Evolutionary conservation across 2,797 vertebrate species (phyloP), one percentile per base, ranked within the genome.

Genomic region (Chelon auratus): DNA sequence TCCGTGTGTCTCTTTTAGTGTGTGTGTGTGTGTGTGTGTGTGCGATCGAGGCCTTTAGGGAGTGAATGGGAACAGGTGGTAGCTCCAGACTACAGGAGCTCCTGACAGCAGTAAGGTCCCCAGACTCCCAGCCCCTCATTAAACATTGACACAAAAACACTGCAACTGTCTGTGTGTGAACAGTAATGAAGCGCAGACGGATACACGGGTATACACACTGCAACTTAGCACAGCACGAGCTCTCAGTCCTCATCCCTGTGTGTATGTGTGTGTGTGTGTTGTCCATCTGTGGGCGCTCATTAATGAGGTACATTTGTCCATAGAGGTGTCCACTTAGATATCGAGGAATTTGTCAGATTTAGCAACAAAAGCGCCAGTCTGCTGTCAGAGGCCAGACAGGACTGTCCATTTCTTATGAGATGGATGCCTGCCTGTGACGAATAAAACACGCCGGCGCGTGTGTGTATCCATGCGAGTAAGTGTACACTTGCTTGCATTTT

Each of bases 71-170:
- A 93, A 93, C 93, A 93, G 93, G 92, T 93, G 93, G 93, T 91
- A 91, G 87, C 87, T 86, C 85, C 89, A 92, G 89, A 92, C 93
- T 93, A 90, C 91, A 92, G 91, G 90, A 91, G 90, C 90, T 92
- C 90, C 90, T 93, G 93, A 92, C 93, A 93, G 93, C 90, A 89
- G 88, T 80, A 87, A 87, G 90, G 92, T 93, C 93, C 92, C 93
- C 77, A 88, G 92, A 93, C 93, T 93, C 90, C 72, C 82, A 92
- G 91, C 89, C 90, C 90, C 93, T 93, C 92, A 93, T 93, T 93
- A 93, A 93, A 93, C 91, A 93, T 93, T 93, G 92, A 93, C 92
- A 93, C 92, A 92, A 91, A 92, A 93, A 93, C 93, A 93, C 91
- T 86, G 90, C 87, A 90, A 93, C 92, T 92, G 91, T 93, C 89